Evolutionary conservation across 2,888 invertebrate species (phyloP).

Genomic region (Crocallis elinguaria): DNA sequence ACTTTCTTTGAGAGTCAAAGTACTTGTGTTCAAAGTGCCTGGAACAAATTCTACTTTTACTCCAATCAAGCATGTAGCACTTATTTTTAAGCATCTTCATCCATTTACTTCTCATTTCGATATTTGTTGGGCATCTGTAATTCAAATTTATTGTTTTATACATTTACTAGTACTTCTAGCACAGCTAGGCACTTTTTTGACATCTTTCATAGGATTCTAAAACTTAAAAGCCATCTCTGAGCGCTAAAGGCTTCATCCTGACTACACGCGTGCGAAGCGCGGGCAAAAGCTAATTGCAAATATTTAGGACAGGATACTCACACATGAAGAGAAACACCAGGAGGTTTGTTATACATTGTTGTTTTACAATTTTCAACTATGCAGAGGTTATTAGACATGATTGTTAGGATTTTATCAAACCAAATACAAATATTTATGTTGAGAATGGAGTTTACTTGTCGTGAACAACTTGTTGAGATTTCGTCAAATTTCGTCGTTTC

Average conservation of each 20-base stretch:
- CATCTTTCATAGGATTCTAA: too few relatives aligned
- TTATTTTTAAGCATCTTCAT: slow-evolving; percentile 62
- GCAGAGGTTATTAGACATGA: slow-evolving; percentile 62
- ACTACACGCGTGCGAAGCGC: not conserved
- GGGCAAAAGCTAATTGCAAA: not conserved
- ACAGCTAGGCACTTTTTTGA: too few relatives aligned
- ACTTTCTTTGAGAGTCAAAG: slow-evolving; percentile 63
- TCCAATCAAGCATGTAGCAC: slow-evolving; percentile 67
- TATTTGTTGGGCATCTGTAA: slow-evolving; percentile 61
- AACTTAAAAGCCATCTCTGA: not conserved
- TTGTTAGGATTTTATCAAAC: slow-evolving; percentile 1
- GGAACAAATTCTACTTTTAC: slow-evolving; percentile 70
- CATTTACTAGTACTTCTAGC: too few relatives aligned
- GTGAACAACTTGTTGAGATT: too few relatives aligned
- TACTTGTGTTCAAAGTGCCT: slow-evolving; percentile 71
- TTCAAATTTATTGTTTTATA: too few relatives aligned
- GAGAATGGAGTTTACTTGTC: too few relatives aligned
- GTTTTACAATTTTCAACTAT: slow-evolving; percentile 67
- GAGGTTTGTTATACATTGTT: slow-evolving; percentile 61
- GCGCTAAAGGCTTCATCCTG: too few relatives aligned
- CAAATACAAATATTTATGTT: too few relatives aligned
- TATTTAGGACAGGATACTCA: slow-evolving; percentile 46
- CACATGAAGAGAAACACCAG: slow-evolving; percentile 63
- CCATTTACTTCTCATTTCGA: slow-evolving; percentile 71
- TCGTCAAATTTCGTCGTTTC: too few relatives aligned